Percentiles rank a stretch among this genome's conserved stretches.
These are phyloP conservation scores for Halichondria panicea DNA, from an alignment of 37 sponge, comb jelly and placozoan genomes.

Conservation along the genomic window DNA sequence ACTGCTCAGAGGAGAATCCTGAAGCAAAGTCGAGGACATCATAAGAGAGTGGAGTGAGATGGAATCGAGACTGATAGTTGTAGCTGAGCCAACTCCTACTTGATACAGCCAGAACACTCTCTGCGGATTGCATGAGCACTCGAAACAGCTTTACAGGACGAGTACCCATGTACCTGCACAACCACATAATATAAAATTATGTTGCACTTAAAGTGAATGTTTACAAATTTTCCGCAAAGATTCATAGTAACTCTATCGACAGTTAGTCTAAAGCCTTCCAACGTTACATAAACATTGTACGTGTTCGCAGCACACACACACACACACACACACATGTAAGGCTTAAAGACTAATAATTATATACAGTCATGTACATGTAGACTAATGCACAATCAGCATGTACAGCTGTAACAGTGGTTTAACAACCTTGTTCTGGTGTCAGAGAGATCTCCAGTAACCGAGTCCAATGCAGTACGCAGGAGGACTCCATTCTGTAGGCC, in stretches of 20 bases:
- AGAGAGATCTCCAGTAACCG: slow-evolving; percentile 96
- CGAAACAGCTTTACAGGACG: slow-evolving; percentile 94
- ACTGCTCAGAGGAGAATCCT: slow-evolving; percentile 97
- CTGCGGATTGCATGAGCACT: slow-evolving; percentile 81
- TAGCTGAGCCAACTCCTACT: slow-evolving; percentile 97
- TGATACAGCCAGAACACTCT: slow-evolving; percentile 94
- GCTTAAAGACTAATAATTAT: no score
- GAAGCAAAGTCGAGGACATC: slow-evolving; percentile 94
- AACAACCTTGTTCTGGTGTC: slow-evolving; percentile 94
- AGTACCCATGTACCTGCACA: slow-evolving; percentile 85
- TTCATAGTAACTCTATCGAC: background rate
- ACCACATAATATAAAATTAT: background rate
- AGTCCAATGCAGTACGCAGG: slow-evolving; percentile 89
- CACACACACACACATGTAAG: slow-evolving; percentile 7
- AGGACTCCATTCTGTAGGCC: slow-evolving; percentile 97
- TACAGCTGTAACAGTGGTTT: background rate
- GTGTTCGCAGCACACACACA: background rate
- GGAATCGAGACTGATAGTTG: slow-evolving; percentile 92
- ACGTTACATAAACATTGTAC: background rate
- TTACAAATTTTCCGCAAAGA: background rate
- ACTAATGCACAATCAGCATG: background rate
- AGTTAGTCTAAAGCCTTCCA: background rate
- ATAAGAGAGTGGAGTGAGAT: slow-evolving; percentile 95
- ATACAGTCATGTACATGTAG: no score
- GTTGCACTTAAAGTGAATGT: background rate